phyloP scores from a whole-genome alignment of 2,888 invertebrate species.

The Lamellibrachia columna region DNA sequence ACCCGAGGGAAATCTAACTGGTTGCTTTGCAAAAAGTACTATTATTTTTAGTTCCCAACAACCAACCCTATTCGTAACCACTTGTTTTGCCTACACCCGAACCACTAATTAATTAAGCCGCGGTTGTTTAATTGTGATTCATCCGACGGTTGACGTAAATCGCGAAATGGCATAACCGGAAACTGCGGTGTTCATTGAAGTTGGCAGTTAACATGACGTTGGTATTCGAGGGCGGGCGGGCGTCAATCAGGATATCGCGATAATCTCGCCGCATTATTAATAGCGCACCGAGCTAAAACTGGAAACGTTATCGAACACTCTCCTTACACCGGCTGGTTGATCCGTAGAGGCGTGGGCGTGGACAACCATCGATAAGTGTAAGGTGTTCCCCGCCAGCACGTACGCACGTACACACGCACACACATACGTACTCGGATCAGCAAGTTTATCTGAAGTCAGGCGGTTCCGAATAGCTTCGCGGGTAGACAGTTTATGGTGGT shows the following conservation, averaged over 20 bases:
- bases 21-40: background rate
- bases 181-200: background rate
- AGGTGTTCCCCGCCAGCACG: background rate
- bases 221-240: background rate
- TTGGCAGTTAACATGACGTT: background rate
- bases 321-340: background rate
- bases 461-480: background rate
- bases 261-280: background rate
- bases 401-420: background rate
- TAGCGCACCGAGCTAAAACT: background rate
- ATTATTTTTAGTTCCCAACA: background rate
- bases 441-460: background rate
- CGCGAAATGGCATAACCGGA: background rate
- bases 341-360: background rate
- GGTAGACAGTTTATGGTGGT: background rate
- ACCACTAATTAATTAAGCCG: background rate
- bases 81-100: background rate
- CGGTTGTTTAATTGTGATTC: background rate
- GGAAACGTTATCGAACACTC: background rate
- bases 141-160: background rate
- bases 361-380: background rate
- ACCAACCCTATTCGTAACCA: background rate
- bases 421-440: background rate
- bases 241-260: background rate
- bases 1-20: background rate